A percentile compares a stretch with the other conserved stretches of the same genome.
These are phyloP conservation scores for Mastomys coucha DNA, from an alignment of 2,113 vertebrate genomes.

Conservation along the genomic window DNA sequence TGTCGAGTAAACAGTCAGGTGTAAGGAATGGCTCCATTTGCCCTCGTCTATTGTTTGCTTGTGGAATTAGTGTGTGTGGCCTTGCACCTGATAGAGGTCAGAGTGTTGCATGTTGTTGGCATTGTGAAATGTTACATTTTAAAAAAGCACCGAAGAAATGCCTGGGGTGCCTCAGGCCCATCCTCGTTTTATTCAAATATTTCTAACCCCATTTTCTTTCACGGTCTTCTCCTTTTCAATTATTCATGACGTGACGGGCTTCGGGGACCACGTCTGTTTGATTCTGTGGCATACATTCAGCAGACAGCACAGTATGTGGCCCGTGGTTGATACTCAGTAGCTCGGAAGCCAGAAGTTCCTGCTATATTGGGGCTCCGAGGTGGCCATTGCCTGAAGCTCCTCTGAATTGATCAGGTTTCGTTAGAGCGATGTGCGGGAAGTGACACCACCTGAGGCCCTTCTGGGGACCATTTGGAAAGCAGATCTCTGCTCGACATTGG, in stretches of 20 bases:
- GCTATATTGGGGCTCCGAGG: not conserved
- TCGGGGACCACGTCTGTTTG: not conserved
- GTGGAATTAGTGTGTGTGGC: conserved; percentile 36
- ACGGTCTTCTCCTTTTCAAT: not conserved
- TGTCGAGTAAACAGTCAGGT: conserved; percentile 22
- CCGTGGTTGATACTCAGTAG: not conserved
- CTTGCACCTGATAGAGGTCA: not conserved
- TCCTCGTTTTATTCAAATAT: not conserved
- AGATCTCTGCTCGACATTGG: not conserved
- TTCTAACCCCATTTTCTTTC: not conserved
- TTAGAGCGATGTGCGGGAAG: not conserved
- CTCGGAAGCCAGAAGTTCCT: conserved; percentile 1
- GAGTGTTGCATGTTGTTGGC: not conserved
- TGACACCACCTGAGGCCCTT: not conserved
- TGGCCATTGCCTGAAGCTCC: not conserved
- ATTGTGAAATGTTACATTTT: not conserved
- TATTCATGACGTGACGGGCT: not conserved
- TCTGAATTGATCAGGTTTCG: not conserved
- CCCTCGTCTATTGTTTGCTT: conserved; percentile 53
- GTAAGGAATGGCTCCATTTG: conserved; percentile 28
- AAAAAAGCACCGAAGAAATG: not conserved
- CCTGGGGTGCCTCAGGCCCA: not conserved
- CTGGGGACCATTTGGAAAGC: not conserved
- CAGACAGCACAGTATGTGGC: not conserved
- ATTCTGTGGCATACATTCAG: not conserved